Percentiles rank a stretch among this genome's conserved stretches.
These are phyloP conservation scores for Ferdinandea cuprea DNA, from an alignment of 2,888 invertebrate genomes.

Conservation along the genomic window DNA sequence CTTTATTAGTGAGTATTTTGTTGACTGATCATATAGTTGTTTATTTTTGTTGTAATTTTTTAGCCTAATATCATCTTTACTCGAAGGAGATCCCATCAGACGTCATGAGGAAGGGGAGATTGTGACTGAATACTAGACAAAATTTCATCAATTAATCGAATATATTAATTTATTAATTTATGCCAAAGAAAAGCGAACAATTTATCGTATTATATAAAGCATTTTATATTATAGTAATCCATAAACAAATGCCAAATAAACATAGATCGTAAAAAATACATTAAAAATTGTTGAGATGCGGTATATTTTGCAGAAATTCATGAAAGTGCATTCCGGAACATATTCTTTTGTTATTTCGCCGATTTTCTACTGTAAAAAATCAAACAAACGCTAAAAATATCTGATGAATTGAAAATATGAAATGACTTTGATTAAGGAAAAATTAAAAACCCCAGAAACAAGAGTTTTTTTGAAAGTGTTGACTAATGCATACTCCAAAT, in stretches of 20 bases:
- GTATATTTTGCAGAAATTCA: too few species aligned
- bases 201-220: conserved; percentile 1
- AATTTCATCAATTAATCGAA: neutral
- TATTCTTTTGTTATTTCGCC: too few species aligned
- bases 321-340: too few species aligned
- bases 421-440: too few species aligned
- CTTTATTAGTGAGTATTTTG: conserved; percentile 90
- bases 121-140: conserved; percentile 78
- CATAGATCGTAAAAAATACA: too few species aligned
- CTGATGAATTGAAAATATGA: too few species aligned
- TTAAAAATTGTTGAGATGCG: too few species aligned
- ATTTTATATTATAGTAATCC: neutral
- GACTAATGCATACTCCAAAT: too few species aligned
- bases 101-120: conserved; percentile 87
- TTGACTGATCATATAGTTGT: neutral
- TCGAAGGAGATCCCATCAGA: conserved; percentile 91
- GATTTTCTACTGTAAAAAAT: too few species aligned
- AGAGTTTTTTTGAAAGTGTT: too few species aligned
- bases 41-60: conserved; percentile 74
- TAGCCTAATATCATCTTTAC: conserved; percentile 90
- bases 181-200: conserved; percentile 27
- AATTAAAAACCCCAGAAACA: too few species aligned
- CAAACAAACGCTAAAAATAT: too few species aligned
- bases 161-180: neutral
- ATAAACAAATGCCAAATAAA: conserved; percentile 26